phyloP scores from a whole-genome alignment of 2,113 vertebrate species.

The Colinus virginianus region DNA sequence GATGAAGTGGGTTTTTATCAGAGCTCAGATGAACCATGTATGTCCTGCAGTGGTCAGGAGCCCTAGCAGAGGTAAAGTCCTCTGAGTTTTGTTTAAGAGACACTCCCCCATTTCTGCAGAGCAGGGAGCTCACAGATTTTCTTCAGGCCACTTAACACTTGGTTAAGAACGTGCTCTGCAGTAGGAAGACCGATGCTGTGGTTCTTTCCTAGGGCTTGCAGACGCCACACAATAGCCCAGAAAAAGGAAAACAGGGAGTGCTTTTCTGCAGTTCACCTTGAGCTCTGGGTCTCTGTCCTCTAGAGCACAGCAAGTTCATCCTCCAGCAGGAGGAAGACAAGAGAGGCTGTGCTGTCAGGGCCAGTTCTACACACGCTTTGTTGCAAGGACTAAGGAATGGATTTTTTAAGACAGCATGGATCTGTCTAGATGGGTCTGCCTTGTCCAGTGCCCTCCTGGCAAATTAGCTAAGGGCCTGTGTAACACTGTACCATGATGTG shows the following conservation, averaged over 20 bases:
- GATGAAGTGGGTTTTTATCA: neutral
- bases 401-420: fast-evolving
- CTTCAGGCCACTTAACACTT: neutral
- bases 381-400: neutral
- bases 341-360: neutral
- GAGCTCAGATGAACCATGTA: neutral
- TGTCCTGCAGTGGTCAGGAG: neutral
- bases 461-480: neutral
- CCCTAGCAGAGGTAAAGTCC: neutral
- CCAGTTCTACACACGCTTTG: neutral
- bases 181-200: neutral
- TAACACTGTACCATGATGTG: no score
- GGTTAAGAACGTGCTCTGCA: neutral
- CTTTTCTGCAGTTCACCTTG: neutral
- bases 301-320: no score
- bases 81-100: neutral
- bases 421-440: neutral
- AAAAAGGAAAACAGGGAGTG: neutral
- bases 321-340: neutral
- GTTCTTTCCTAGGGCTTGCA: neutral
- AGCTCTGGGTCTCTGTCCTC: neutral
- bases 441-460: neutral
- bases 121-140: neutral
- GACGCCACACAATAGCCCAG: neutral
- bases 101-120: neutral